Evolutionary conservation across 2,113 vertebrate species (phyloP), one percentile per base, ranked within the genome.

Genomic region (Alexandromys fortis): DNA sequence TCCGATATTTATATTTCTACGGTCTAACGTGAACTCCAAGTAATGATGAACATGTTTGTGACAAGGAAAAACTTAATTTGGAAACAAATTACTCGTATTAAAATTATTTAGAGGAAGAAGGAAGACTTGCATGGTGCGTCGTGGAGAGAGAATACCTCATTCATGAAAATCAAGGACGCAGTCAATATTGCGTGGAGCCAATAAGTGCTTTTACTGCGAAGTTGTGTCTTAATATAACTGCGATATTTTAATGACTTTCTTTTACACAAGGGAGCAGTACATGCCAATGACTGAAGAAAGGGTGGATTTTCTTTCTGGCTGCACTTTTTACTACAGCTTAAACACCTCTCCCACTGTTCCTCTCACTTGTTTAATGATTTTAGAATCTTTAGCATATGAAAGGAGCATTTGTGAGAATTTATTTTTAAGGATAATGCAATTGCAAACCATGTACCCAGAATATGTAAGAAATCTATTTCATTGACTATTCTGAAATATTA

Each of bases 91-190:
- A 94, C 42, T 63, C 83, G 8, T 72, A 35, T 63, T 42, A 38
- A 86, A 92, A 67, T 88, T 38, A 93, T 76, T 92, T 95, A 72
- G 76, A 95, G 55, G 58, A 88, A 75, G 63, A 88, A 68, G 52
- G 16, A 83, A 88, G 75, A 92, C 81, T 88, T 95, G 14, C n/a
- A 79, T 76, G 52, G n/a, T 91, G 89, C 72, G 1, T 33, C 79
- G 13, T 78, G 16, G 92, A 88, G 92, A 33, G 52, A 86, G 33
- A 70, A 92, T 77, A 30, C 65, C 21, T 79, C 13, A 52, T 88
- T 95, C 67, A 42, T 92, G 33, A 90, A 94, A 91, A 67, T 82
- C 89, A 96, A 95, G 76, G 47, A 95, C 63, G 91, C 13, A 91
- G 77, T 89, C 67, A 91, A 81, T 76, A 47, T 77, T 92, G 16